Evolutionary conservation across 2,113 vertebrate genomes (phyloP), one percentile per base, ranked within the genome.

Genomic region (Puma concolor): DNA sequence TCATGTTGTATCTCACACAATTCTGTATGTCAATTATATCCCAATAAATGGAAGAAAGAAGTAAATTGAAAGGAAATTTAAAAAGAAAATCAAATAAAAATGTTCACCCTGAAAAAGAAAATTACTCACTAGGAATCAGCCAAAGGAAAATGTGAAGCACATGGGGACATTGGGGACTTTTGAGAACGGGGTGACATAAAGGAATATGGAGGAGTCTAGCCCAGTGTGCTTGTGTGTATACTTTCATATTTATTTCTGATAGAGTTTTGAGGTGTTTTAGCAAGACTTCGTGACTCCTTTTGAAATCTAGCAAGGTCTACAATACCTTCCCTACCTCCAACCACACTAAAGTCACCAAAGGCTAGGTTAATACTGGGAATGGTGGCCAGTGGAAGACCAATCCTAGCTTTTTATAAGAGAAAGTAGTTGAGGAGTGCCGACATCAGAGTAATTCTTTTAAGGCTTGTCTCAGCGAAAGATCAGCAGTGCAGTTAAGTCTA

Each of bases 401-500:
- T 23, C 1, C 13, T 36, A 64, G 16, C 16, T 36, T 92, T 76
- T 84, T 63, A 9, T 13, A 66, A 71, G 21, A 92, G 38, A 64
- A 50, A 82, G 3, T 27, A 4, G 5, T 17, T 8, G 19, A 33
- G 14, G 57, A 82, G 13, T 27, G 7, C 21, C 11, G 19, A 41
- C 15, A 83, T 14, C 1, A 48, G n/a, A 14, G 21, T 71, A 25
- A 77, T 33, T 88, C 15, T 71, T 77, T 83, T 77, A 69, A 77
- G 48, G 36, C 17, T 76, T 48, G 12, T 71, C 36, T 84, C 79
- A 33, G 74, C 91, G 33, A 88, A 38, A 87, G 36, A 91, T 83
- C 81, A 81, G 89, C 38, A 84, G 63, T 81, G 16, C 48, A 36
- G 64, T 76, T 93, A 76, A 12, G 33, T 92, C 57, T 95, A 72